These are phyloP conservation scores for Auanema freiburgensis DNA, from an alignment of 2,888 invertebrate genomes.

Conservation along the genomic window DNA sequence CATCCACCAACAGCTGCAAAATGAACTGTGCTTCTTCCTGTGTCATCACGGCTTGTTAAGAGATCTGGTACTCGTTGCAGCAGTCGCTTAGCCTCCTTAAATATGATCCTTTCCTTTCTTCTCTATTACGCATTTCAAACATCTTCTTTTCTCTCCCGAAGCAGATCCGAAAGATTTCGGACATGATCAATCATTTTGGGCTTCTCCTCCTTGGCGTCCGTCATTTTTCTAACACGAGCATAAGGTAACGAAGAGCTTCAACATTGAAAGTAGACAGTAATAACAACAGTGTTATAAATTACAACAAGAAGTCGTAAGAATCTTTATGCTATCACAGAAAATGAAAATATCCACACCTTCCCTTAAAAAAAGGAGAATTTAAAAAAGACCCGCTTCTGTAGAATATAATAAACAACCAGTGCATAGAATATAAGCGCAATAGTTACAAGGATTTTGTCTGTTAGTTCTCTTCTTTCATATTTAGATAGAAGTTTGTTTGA, in stretches of 20 bases:
- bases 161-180: constrained; percentile 13
- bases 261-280: not conserved
- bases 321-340: constrained; percentile 4
- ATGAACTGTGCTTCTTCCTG: constrained; percentile 34
- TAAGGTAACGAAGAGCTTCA: not conserved
- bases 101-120: constrained; percentile 4
- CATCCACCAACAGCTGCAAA: constrained; percentile 44
- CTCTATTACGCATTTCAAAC: constrained; percentile 4
- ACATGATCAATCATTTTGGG: constrained; percentile 12
- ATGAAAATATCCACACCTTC: constrained; percentile 7
- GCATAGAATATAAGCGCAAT: constrained; percentile 86
- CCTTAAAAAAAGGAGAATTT: constrained; percentile 39
- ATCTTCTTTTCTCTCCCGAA: constrained; percentile 23
- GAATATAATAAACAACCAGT: constrained; percentile 86
- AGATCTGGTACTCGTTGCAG: constrained; percentile 26
- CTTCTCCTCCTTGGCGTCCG: not conserved
- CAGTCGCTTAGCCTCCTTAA: constrained; percentile 40
- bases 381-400: constrained; percentile 79
- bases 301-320: not conserved
- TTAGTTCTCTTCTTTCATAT: constrained; percentile 89
- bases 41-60: constrained; percentile 23
- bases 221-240: not conserved
- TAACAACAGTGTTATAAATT: not conserved
- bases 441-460: constrained; percentile 86
- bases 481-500: constrained; percentile 89